These are phyloP conservation scores for Cryptus viduatorius DNA, from an alignment of 2,888 invertebrate species.

Conservation along the genomic window DNA sequence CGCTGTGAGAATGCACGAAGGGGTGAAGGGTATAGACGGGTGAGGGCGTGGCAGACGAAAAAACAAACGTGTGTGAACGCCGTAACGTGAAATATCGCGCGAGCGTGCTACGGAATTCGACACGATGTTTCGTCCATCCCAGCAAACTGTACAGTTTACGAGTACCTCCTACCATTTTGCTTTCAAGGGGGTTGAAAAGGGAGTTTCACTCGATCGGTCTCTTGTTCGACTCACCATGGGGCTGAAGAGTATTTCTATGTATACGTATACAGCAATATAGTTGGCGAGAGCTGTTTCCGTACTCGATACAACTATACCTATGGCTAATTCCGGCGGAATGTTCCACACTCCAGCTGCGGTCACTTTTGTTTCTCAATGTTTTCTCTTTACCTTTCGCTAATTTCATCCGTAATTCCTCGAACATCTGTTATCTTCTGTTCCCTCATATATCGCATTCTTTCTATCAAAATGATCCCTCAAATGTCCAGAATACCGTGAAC, in stretches of 20 bases:
- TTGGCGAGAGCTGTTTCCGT: neutral
- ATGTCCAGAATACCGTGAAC: neutral
- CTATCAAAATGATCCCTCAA: neutral
- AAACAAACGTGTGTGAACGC: slow-evolving; percentile 46
- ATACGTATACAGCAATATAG: neutral
- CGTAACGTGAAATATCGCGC: slow-evolving; percentile 72
- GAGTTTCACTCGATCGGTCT: slow-evolving; percentile 22
- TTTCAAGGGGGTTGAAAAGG: slow-evolving; percentile 25
- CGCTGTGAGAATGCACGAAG: slow-evolving; percentile 53
- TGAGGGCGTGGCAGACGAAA: slow-evolving; percentile 52
- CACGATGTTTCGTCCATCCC: slow-evolving; percentile 63
- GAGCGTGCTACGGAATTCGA: slow-evolving; percentile 72
- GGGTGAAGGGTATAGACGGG: slow-evolving; percentile 70
- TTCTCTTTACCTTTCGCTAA: neutral
- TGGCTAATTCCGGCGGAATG: no score
- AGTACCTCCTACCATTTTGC: slow-evolving; percentile 7
- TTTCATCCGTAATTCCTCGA: neutral
- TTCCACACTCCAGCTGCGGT: neutral
- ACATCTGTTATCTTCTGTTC: no score
- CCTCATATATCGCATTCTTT: neutral
- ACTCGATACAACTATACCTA: slow-evolving; percentile 1
- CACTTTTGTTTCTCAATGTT: neutral
- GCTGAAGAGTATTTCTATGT: neutral
- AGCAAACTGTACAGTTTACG: slow-evolving; percentile 43
- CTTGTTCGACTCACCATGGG: slow-evolving; percentile 12